Evolutionary conservation across 2,888 invertebrate genomes (phyloP).

Genomic region (Drosophila eohydei): DNA sequence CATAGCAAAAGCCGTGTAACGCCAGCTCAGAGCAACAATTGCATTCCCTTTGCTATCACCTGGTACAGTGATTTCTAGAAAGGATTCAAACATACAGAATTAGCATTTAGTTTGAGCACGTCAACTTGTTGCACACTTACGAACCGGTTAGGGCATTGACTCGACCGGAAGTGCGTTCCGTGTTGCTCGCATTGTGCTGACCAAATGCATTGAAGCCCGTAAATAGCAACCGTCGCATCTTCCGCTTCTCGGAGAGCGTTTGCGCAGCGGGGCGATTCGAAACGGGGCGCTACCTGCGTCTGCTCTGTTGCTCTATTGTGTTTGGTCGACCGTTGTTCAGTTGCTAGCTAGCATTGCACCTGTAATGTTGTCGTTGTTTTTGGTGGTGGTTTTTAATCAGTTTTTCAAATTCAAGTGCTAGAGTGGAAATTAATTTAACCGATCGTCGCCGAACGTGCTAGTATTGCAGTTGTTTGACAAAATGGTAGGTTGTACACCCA

Average conservation of each 20-base stretch:
- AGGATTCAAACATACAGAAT: slow-evolving; percentile 26
- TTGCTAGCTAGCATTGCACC: slow-evolving; percentile 62
- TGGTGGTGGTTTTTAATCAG: slow-evolving; percentile 55
- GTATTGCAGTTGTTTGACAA: not conserved
- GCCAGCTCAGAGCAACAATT: slow-evolving; percentile 75
- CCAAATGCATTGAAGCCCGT: slow-evolving; percentile 84
- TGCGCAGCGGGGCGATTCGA: slow-evolving; percentile 60
- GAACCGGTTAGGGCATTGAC: slow-evolving; percentile 57
- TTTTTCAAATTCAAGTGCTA: slow-evolving; percentile 22
- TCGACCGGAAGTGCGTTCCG: slow-evolving; percentile 43
- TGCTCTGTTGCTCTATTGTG: slow-evolving; percentile 41
- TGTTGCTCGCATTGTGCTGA: slow-evolving; percentile 72
- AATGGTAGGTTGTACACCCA: slow-evolving; percentile 40
- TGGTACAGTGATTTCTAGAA: slow-evolving; percentile 50
- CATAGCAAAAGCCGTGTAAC: slow-evolving; percentile 72
- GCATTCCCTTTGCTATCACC: slow-evolving; percentile 10
- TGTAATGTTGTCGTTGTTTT: slow-evolving; percentile 60
- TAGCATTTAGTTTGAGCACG: slow-evolving; percentile 20
- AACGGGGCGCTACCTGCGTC: slow-evolving; percentile 28
- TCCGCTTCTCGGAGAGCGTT: slow-evolving; percentile 47
- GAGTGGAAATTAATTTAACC: slow-evolving; percentile 6
- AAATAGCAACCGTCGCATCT: slow-evolving; percentile 71
- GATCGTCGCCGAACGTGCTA: slow-evolving; percentile 21
- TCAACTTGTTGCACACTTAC: slow-evolving; percentile 34
- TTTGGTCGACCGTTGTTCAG: slow-evolving; percentile 66